A percentile compares a stretch with the other conserved stretches of the same genome.
phyloP scores from a whole-genome alignment of 2,113 vertebrate genomes.

The Megatriorchis doriae region DNA sequence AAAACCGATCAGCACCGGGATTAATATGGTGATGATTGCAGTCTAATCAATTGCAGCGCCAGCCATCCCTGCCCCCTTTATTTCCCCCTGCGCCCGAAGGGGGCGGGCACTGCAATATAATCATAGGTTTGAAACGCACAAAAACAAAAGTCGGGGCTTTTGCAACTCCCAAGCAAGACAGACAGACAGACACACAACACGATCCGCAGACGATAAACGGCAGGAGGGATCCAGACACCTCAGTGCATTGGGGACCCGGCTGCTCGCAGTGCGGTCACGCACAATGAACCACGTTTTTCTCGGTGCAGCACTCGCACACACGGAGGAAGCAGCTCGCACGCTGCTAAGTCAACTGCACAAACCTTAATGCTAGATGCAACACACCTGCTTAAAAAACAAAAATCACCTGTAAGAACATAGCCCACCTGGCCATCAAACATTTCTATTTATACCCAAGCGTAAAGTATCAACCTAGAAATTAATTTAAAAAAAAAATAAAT shows the following conservation, averaged over 20 bases:
- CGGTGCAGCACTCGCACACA: background rate
- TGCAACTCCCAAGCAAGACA: background rate
- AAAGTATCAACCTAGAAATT: no score
- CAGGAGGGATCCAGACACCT: background rate
- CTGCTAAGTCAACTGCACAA: background rate
- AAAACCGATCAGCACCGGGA: background rate
- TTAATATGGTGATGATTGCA: background rate
- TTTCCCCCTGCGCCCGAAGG: background rate
- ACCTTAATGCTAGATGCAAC: background rate
- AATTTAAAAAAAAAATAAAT: background rate
- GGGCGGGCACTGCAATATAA: slow-evolving; percentile 28
- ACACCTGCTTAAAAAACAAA: background rate
- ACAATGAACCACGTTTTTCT: background rate
- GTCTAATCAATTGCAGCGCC: slow-evolving; percentile 16
- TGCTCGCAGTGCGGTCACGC: background rate
- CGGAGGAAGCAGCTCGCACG: background rate
- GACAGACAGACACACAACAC: background rate
- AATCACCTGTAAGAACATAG: background rate
- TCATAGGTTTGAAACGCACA: slow-evolving; percentile 9
- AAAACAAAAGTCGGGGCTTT: background rate
- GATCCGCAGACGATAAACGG: background rate
- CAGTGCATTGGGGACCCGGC: background rate
- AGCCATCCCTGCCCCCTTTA: background rate
- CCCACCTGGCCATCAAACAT: background rate
- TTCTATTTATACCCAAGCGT: background rate